Percentiles rank a stretch among this genome's conserved stretches.
phyloP scores from a whole-genome alignment of 1,140 invertebrate species.

The Mya arenaria region DNA sequence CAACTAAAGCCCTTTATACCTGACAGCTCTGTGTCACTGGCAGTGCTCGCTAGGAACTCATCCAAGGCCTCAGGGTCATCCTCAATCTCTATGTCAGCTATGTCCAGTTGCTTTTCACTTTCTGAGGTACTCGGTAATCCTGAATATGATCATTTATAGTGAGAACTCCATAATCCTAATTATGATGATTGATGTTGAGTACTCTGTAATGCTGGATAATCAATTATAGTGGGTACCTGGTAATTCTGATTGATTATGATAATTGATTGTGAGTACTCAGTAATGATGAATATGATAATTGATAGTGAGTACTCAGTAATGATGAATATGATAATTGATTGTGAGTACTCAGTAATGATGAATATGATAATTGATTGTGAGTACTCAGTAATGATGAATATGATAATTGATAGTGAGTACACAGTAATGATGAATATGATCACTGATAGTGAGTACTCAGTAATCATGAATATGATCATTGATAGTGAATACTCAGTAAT shows the following conservation, averaged over 20 bases:
- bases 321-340: background rate
- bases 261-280: background rate
- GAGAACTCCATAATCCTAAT: background rate
- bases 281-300: background rate
- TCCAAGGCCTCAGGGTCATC: constrained; percentile 56
- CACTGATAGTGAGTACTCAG: too few species aligned
- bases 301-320: background rate
- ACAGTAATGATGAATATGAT: too few species aligned
- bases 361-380: too few species aligned
- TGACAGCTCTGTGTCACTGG: constrained; percentile 28
- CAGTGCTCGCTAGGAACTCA: constrained; percentile 56
- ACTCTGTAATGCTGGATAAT: background rate
- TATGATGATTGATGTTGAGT: too few species aligned
- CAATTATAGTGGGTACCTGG: background rate
- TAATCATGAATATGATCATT: too few species aligned
- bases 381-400: too few species aligned
- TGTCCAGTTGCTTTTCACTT: constrained; percentile 59
- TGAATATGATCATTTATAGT: constrained; percentile 6
- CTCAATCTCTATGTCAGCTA: constrained; percentile 60
- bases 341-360: too few species aligned
- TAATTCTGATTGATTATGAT: background rate
- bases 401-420: too few species aligned
- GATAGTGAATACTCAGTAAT: too few species aligned
- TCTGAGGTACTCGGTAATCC: constrained; percentile 51
- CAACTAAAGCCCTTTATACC: background rate